These are phyloP conservation scores for Hycleus phaleratus DNA, from an alignment of 1,140 invertebrate species.

Conservation along the genomic window DNA sequence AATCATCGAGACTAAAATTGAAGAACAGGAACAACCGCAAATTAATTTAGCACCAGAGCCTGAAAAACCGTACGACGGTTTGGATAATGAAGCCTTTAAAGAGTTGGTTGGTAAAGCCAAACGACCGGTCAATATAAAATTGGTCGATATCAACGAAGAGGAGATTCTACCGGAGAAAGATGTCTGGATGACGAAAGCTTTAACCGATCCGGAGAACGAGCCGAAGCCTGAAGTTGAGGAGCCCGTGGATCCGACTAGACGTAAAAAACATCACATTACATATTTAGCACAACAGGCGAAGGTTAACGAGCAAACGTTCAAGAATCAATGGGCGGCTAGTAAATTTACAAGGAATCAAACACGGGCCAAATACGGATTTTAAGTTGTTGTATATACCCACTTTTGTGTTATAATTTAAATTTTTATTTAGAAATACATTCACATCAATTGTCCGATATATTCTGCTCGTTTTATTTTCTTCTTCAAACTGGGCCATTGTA, in stretches of 20 bases:
- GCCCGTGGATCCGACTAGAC: slow-evolving; percentile 58
- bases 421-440: slow-evolving; percentile 12
- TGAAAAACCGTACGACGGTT: slow-evolving; percentile 34
- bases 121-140: slow-evolving; percentile 26
- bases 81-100: slow-evolving; percentile 38
- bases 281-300: slow-evolving; percentile 86
- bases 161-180: slow-evolving; percentile 71
- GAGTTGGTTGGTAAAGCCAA: slow-evolving; percentile 31
- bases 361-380: slow-evolving; percentile 85
- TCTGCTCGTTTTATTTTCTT: slow-evolving; percentile 33
- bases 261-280: slow-evolving; percentile 90
- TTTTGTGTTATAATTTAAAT: slow-evolving; percentile 3
- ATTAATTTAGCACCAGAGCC: slow-evolving; percentile 36
- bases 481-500: slow-evolving; percentile 72
- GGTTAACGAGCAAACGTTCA: slow-evolving; percentile 84
- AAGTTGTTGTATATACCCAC: slow-evolving; percentile 28
- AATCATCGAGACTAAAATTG: not conserved
- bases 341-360: slow-evolving; percentile 75
- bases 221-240: slow-evolving; percentile 47
- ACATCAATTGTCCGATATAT: slow-evolving; percentile 39
- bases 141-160: slow-evolving; percentile 72
- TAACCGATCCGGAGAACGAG: slow-evolving; percentile 59
- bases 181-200: slow-evolving; percentile 72
- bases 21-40: slow-evolving; percentile 1
- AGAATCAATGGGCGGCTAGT: slow-evolving; percentile 90